These are phyloP conservation scores for Platycercus adscitus DNA, from an alignment of 2,113 vertebrate species.

Conservation along the genomic window DNA sequence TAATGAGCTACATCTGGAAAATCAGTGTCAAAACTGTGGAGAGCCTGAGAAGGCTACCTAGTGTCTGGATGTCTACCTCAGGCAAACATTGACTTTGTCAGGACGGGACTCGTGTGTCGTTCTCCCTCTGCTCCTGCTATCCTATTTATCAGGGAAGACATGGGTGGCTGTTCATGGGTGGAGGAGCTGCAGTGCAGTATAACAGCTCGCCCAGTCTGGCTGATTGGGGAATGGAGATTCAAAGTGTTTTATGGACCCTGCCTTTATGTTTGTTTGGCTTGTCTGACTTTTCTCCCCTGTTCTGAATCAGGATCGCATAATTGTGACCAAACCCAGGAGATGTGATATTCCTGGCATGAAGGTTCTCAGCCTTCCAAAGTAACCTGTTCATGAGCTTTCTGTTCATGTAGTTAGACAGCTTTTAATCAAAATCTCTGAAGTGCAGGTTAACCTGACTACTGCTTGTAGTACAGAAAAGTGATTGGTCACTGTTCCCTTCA, in stretches of 20 bases:
- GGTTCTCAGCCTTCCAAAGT: neutral
- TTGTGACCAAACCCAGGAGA: fast-evolving
- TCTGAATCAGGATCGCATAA: neutral
- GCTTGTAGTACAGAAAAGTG: neutral
- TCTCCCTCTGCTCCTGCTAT: neutral
- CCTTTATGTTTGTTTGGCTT: neutral
- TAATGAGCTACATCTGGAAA: neutral
- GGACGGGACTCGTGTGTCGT: fast-evolving
- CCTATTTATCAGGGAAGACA: neutral
- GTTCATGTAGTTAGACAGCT: neutral
- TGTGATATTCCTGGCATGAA: neutral
- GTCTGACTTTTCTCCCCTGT: neutral
- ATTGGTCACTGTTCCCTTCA: neutral
- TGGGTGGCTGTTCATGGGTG: neutral
- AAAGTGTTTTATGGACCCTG: neutral
- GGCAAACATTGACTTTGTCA: neutral
- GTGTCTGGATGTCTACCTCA: neutral
- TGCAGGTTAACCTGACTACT: neutral
- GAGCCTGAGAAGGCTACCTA: neutral
- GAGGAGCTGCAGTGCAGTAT: neutral
- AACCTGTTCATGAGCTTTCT: neutral
- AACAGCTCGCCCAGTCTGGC: neutral
- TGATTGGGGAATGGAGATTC: neutral
- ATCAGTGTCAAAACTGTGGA: neutral
- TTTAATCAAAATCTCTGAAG: neutral